Conservation (phyloP, 2,797 vertebrate species). For the Hippoglossus hippoglossus region DNA sequence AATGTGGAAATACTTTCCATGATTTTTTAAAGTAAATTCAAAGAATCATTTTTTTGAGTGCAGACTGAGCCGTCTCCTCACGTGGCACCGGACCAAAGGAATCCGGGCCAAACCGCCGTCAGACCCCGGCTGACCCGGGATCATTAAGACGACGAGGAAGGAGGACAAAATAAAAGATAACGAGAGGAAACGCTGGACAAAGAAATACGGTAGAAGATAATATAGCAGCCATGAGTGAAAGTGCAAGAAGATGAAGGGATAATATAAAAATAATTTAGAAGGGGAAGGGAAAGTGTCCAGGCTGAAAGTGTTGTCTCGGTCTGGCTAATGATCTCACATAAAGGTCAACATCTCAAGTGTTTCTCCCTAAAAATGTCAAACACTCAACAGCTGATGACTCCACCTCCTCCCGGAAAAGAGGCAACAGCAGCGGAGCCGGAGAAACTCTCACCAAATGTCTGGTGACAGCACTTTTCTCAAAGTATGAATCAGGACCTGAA, state of each 20-base stretch:
- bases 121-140: background rate
- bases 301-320: constrained; percentile 27
- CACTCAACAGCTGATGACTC: constrained; percentile 36
- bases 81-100: constrained; percentile 6
- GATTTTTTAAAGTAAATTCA: too few relatives aligned
- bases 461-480: constrained; percentile 23
- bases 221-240: too few relatives aligned
- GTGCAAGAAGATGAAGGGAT: background rate
- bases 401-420: constrained; percentile 10
- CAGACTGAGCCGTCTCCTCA: background rate
- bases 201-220: background rate
- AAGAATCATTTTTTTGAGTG: too few relatives aligned
- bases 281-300: background rate
- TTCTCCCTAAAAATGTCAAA: constrained; percentile 52
- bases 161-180: background rate
- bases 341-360: constrained; percentile 53
- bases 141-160: background rate
- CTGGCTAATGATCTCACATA: constrained; percentile 45
- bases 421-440: background rate
- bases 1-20: too few relatives aligned
- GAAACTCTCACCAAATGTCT: constrained; percentile 34
- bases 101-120: background rate
- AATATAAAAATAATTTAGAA: background rate
- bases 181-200: too few relatives aligned
- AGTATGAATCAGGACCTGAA: constrained; percentile 3